These are phyloP conservation scores for Hesperophylax magnus DNA, from an alignment of 1,140 invertebrate genomes.

Conservation along the genomic window DNA sequence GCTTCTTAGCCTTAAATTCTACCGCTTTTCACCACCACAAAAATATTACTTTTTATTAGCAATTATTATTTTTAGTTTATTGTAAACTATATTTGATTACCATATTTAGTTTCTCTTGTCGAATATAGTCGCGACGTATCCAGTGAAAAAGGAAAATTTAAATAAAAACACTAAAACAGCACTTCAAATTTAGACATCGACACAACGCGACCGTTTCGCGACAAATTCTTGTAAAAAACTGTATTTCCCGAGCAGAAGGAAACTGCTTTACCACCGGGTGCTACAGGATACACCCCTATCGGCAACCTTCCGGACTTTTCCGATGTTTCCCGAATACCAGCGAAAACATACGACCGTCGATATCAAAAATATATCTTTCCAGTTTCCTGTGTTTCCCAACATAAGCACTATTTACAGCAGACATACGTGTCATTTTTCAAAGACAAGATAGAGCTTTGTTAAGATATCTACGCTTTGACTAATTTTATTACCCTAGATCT, in stretches of 20 bases:
- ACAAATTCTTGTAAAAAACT: slow-evolving; percentile 39
- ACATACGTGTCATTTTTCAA: not conserved
- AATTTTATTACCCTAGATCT: slow-evolving; percentile 6
- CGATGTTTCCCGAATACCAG: slow-evolving; percentile 15
- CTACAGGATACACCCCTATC: slow-evolving; percentile 35
- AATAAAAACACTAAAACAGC: slow-evolving; percentile 40
- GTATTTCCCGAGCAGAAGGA: not conserved
- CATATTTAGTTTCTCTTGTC: not conserved
- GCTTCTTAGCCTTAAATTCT: not conserved
- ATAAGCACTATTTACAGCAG: not conserved
- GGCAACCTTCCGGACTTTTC: not conserved
- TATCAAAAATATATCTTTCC: not conserved
- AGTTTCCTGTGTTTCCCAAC: not conserved
- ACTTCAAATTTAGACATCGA: slow-evolving; percentile 16
- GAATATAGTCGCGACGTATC: not conserved
- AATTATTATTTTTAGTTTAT: not conserved
- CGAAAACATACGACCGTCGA: slow-evolving; percentile 7
- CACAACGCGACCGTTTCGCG: slow-evolving; percentile 24
- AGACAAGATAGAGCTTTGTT: not conserved
- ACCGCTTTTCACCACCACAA: slow-evolving; percentile 14
- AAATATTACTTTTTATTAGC: not conserved
- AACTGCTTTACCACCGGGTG: slow-evolving; percentile 29
- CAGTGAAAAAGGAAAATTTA: slow-evolving; percentile 7
- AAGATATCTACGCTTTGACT: not conserved
- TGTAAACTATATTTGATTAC: not conserved